Evolutionary conservation across 2,888 invertebrate species (phyloP), one percentile per base, ranked within the genome.

Genomic region (Fissipunctia ypsillon): DNA sequence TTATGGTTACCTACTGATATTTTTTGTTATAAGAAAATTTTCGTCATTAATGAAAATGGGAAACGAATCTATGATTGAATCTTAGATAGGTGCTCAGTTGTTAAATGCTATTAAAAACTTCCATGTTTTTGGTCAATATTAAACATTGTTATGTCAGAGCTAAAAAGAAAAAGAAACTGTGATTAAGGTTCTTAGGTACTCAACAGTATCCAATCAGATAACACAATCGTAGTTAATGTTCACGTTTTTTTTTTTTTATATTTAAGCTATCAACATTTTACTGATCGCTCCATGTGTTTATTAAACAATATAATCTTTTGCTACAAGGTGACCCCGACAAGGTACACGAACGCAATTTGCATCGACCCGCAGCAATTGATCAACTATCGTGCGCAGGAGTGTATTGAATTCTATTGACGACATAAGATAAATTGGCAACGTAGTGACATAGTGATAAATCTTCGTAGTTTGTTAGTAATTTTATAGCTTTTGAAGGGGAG

Each of bases 341-440:
- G 38, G n/a, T 59, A 22, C 57, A 41, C 10, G 57, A 4, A 48
- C 45, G 25, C 48, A 65, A 76, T 73, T 73, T 80, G 80, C 57
- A 60, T 60, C 59, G 43, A 59, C 64, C 19, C 35, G 35, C 28
- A 66, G 57, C 60, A 80, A 73, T 77, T 65, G 54, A 77, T 77
- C 60, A 65, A 56, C 66, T n/a, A 38, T 41, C 50, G 31, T 79
- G 80, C 64, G 73, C 76, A 72, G 45, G 57, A 79, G 73, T 76
- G 72, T 72, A 79, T 79, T 38, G 73, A 73, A 73, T 60, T 48
- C 45, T 73, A 76, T 79, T 31, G 73, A 72, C 45, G 57, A 52
- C 31, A 31, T 71, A 45, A 59, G 63, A 79, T 76, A 45, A 52
- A 76, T 76, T 73, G 73, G 28, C 64, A 19, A 31, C 41, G 73